Percentiles rank a stretch among this genome's conserved stretches.
Conservation (phyloP, 2,888 invertebrate species). For the Latrodectus elegans region DNA sequence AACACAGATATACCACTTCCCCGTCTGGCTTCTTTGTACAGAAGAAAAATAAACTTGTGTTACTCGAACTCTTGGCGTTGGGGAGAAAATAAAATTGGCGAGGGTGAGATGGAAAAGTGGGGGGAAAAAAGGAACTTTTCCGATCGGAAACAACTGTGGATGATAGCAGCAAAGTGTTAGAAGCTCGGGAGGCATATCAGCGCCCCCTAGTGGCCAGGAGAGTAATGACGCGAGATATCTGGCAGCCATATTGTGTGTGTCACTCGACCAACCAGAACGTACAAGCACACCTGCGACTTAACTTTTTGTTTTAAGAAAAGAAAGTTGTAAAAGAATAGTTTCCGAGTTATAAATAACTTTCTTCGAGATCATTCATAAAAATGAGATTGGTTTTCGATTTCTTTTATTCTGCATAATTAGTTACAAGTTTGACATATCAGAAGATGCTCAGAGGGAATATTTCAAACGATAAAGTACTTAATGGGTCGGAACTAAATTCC, state of each 20-base stretch:
- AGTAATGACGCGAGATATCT: conserved; percentile 2
- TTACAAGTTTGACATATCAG: not conserved
- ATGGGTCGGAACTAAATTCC: not conserved
- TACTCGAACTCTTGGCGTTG: not conserved
- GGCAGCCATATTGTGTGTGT: conserved; percentile 2
- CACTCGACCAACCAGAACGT: not conserved
- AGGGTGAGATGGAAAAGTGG: not conserved
- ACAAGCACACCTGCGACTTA: conserved; percentile 1
- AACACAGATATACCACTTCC: not conserved
- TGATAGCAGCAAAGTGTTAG: not conserved
- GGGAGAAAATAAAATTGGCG: not conserved
- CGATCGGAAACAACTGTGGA: not conserved
- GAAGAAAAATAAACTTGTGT: not conserved
- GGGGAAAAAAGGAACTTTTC: not conserved
- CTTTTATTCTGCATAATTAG: not conserved
- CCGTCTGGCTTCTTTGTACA: not conserved
- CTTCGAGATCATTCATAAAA: not conserved
- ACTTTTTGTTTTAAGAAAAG: not conserved
- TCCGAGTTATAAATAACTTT: not conserved
- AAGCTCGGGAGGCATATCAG: not conserved
- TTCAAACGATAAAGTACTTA: conserved; percentile 2
- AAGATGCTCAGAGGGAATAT: not conserved
- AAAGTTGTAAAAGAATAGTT: not conserved
- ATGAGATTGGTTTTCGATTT: not conserved
- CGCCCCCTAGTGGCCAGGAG: not conserved